Evolutionary conservation across 2,888 invertebrate genomes (phyloP), one percentile per base, ranked within the genome.

Genomic region (Pyrrhosoma nymphula): DNA sequence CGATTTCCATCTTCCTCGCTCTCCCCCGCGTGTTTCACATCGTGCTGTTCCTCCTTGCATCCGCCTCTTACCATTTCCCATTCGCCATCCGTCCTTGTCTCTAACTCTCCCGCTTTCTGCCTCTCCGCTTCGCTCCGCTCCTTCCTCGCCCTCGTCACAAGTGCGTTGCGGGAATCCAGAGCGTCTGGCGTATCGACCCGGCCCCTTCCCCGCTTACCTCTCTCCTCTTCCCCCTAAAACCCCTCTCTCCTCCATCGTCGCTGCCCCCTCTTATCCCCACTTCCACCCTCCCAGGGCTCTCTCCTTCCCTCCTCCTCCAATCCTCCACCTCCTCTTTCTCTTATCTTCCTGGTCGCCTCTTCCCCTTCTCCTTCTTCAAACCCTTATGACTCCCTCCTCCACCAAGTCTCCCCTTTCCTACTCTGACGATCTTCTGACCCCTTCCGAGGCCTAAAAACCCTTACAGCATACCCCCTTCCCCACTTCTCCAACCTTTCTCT

Each of bases 141-240:
- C 82, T 82, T 82, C 82, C 82, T 35, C 30, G 30, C 82, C 35
- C 69, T 14, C 82, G 82, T 35, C 82, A 82, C 82, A 56, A 56
- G 89, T 89, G 89, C 89, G 63, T 93, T 47, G 69, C 69, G 69
- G 75, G 69, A 93, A 75, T 91, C 91, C 91, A 55, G 75, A 93
- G 93, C 93, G 93, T 93, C 93, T 63, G 47, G 69, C 93, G 14
- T 93, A 93, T 93, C 93, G 93, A 93, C 75, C 93, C n/a, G 18
- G 39, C 39, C 93, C 55, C 75, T 35, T 35, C 60, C 35, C 91
- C 30, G 20, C 63, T 30, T 0, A 35, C 20, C 14, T 20, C n/a
- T 63, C 26, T 12, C 56, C 47, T 39, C 23, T 39, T 69, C 47
- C 63, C 93, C 39, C 60, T 16, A 90, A 10, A n/a, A 8, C 23